Evolutionary conservation across 2,888 invertebrate genomes (phyloP).

Genomic region (Hypercompe scribonia): DNA sequence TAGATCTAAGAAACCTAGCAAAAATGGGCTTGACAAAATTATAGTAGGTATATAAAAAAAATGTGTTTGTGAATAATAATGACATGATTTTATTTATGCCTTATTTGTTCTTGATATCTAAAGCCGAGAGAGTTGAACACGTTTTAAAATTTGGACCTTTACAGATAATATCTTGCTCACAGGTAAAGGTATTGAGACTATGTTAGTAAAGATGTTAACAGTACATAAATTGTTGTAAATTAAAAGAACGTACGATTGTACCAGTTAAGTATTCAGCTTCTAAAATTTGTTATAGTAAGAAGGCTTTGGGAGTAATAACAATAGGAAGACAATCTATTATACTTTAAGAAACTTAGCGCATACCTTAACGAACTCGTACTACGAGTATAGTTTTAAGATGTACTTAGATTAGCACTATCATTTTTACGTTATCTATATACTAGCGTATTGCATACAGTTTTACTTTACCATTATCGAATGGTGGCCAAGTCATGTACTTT

Average conservation of each 20-base stretch:
- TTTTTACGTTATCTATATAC: neutral
- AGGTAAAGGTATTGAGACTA: too few relatives aligned
- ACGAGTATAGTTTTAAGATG: neutral
- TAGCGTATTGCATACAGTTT: neutral
- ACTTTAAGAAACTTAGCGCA: neutral
- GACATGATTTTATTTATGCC: neutral
- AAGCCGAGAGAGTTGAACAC: neutral
- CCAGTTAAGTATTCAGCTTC: neutral
- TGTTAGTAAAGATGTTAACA: too few relatives aligned
- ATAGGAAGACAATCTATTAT: neutral
- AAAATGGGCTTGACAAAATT: neutral
- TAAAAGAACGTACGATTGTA: too few relatives aligned
- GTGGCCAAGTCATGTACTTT: neutral
- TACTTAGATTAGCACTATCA: slow-evolving; percentile 3
- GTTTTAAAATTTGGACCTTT: neutral
- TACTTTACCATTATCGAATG: neutral
- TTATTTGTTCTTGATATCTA: neutral
- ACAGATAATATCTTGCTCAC: neutral
- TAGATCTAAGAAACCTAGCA: neutral
- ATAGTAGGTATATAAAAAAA: neutral
- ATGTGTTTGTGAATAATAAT: neutral
- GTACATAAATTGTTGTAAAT: too few relatives aligned
- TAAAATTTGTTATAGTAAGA: neutral
- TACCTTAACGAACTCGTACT: neutral
- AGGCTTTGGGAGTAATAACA: neutral